Conservation (phyloP, 2,113 vertebrate species). For the Astatoreochromis straeleni region DNA sequence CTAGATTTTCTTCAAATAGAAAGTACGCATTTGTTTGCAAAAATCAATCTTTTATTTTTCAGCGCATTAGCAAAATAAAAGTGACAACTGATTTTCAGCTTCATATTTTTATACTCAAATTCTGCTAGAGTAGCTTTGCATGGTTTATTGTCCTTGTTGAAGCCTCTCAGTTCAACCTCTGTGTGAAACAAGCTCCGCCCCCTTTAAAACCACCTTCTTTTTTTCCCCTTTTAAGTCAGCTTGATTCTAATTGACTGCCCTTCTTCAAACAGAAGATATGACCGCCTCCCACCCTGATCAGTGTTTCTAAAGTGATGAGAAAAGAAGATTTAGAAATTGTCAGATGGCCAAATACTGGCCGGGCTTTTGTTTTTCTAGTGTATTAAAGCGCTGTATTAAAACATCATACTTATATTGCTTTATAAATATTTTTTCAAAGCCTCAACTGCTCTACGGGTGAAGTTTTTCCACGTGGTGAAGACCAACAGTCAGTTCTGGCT, state of each 20-base stretch:
- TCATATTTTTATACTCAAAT: neutral
- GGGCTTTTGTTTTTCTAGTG: rapidly evolving
- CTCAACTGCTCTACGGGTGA: rapidly evolving
- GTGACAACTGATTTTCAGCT: neutral
- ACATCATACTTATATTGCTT: rapidly evolving
- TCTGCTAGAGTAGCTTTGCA: neutral
- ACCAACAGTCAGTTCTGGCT: neutral
- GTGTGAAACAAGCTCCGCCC: neutral
- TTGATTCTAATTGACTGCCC: neutral
- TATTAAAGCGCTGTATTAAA: neutral
- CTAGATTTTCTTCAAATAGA: neutral
- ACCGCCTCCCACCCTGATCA: neutral
- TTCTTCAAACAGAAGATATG: neutral
- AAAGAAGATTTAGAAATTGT: neutral
- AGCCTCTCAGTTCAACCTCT: neutral
- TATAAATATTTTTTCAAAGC: neutral
- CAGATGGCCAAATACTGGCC: neutral
- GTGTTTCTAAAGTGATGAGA: neutral
- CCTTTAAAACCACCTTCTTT: neutral
- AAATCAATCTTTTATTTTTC: neutral
- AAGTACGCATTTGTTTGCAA: neutral
- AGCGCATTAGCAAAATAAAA: neutral
- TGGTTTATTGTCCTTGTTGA: neutral
- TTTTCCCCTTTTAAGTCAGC: neutral
- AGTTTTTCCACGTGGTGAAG: neutral